These are phyloP conservation scores for Noctuana brunneofusca DNA, from an alignment of 2,888 invertebrate genomes.

Conservation along the genomic window DNA sequence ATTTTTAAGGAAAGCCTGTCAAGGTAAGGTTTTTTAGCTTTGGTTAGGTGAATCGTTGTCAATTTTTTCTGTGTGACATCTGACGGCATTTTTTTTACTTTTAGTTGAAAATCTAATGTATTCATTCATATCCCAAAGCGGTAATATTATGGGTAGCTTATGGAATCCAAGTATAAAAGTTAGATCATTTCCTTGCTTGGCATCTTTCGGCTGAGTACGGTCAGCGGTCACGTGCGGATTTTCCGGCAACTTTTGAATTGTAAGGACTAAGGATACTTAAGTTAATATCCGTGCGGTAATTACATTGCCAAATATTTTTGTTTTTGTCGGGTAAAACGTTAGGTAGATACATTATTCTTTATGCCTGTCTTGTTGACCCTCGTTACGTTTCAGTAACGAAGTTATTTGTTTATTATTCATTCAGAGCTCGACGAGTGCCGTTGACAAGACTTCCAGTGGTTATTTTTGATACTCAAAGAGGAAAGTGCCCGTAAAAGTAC, in stretches of 20 bases:
- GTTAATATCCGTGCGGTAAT: slow-evolving; percentile 53
- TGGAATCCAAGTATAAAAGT: slow-evolving; percentile 3
- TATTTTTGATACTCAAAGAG: neutral
- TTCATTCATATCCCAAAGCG: too few species aligned
- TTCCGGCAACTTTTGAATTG: slow-evolving; percentile 58
- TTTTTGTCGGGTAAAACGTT: slow-evolving; percentile 47
- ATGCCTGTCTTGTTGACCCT: slow-evolving; percentile 60
- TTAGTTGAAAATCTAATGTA: too few species aligned
- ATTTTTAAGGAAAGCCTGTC: too few species aligned
- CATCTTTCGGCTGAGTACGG: slow-evolving; percentile 10
- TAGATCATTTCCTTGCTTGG: slow-evolving; percentile 28
- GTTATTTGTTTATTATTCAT: slow-evolving; percentile 31
- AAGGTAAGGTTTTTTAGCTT: too few species aligned
- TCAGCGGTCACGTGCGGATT: slow-evolving; percentile 54
- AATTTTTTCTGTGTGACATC: too few species aligned
- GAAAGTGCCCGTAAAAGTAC: slow-evolving; percentile 14
- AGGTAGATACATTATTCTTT: slow-evolving; percentile 58
- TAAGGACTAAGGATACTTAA: too few species aligned
- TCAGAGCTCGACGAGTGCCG: slow-evolving; percentile 15
- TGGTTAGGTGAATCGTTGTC: too few species aligned
- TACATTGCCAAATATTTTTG: slow-evolving; percentile 70
- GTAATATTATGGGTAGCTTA: too few species aligned
- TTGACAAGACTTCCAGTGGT: slow-evolving; percentile 2
- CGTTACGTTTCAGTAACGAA: slow-evolving; percentile 36
- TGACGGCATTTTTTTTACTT: too few species aligned